Conservation (phyloP, 92 coral and sea anemone species). For the Epizoanthus fatuus region DNA sequence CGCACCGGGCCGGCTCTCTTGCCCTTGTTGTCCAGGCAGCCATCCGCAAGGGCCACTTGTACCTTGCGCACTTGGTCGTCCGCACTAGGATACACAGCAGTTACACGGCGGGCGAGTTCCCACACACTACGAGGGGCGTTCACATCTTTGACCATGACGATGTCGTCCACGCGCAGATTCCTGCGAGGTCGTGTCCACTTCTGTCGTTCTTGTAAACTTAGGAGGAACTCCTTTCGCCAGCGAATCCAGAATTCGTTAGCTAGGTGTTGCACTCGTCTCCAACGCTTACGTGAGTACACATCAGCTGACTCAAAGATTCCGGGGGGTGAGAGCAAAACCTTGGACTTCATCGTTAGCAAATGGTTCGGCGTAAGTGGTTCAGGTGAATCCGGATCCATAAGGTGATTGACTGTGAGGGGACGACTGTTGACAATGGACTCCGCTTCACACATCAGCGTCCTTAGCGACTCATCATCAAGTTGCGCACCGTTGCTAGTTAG, state of each 20-base stretch:
- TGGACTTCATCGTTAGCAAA: constrained; percentile 24
- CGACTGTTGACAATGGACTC: not conserved
- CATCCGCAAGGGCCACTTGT: constrained; percentile 58
- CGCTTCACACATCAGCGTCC: constrained; percentile 25
- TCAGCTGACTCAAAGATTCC: constrained; percentile 17
- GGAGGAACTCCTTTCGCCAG: constrained; percentile 13
- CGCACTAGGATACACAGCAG: constrained; percentile 57
- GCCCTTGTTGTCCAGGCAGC: constrained; percentile 56
- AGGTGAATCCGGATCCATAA: constrained; percentile 22
- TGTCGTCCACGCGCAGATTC: constrained; percentile 37
- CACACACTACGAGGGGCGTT: constrained; percentile 43
- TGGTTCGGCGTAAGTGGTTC: constrained; percentile 11
- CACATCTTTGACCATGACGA: constrained; percentile 61
- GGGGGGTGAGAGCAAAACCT: constrained; percentile 15
- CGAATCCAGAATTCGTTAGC: constrained; percentile 29
- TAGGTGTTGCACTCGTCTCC: constrained; percentile 22
- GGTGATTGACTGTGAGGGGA: constrained; percentile 2
- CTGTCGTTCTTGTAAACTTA: constrained; percentile 18
- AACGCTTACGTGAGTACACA: constrained; percentile 12
- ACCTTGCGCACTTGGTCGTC: constrained; percentile 62
- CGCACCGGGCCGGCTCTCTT: constrained; percentile 31
- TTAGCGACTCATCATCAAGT: constrained; percentile 21
- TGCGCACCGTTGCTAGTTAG: constrained; percentile 1
- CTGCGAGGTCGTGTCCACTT: constrained; percentile 26
- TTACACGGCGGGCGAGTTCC: constrained; percentile 50